Evolutionary conservation across 1,140 invertebrate genomes (phyloP), one percentile per base, ranked within the genome.

Genomic region (Eubasilissa regina): DNA sequence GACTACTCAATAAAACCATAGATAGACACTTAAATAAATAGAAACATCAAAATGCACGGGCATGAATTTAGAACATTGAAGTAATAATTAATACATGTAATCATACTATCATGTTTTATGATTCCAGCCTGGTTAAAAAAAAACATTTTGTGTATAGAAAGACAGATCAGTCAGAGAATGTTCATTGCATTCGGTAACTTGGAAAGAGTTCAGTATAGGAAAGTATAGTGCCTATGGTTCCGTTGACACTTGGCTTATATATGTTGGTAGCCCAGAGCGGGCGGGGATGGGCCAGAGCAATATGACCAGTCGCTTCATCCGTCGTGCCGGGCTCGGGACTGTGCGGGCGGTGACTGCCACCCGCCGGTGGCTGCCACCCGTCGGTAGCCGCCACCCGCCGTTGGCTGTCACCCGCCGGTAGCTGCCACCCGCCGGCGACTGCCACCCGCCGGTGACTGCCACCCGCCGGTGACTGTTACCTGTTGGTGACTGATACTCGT

Each of bases 231-330:
- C 25, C 21, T 70, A 70, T 47, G 62, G 76, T 78, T 78, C 64
- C 12, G 76, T 44, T 53, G 25, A 19, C 53, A 58, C 66, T 77
- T 45, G 60, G 19, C 13, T 19, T 48, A 13, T 70, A 45, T 48
- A 21, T 43, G 62, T 25, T 45, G 15, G 25, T 70, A 70, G 53
- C 70, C 70, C 58, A 17, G 51, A 47, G 88, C 89, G 87, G 87
- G 86, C 87, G 87, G 91, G 91, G 91, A 92, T 91, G 91, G 91
- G 90, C 90, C 91, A 90, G 89, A 89, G 90, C 90, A 89, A 91
- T 91, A 91, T 91, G 90, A 91, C 90, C 90, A 91, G 88, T 87
- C 90, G 89, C 89, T 88, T 90, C 89, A 85, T 83, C 21, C 35
- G 73, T 47, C 55, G 13, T 43, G 73, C 13, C 25, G 25, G 47